A percentile compares a stretch with the other conserved stretches of the same genome.
Evolutionary conservation across 1,140 invertebrate genomes (phyloP).

Genomic region (Drosophila quadrilineata): DNA sequence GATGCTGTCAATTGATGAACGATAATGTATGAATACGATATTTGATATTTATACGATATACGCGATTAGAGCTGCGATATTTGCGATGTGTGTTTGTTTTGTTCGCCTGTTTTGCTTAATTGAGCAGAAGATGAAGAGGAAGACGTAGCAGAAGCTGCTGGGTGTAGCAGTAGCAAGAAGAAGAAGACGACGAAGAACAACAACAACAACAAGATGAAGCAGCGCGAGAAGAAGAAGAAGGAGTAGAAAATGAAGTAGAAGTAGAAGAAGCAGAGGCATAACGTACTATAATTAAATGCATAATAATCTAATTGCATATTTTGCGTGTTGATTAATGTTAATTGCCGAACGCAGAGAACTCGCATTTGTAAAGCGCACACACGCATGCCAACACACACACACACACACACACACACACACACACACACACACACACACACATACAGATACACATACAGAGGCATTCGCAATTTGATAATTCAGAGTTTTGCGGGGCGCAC

Average conservation of each 20-base stretch:
- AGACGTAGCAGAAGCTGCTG: too few species aligned
- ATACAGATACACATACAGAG: not conserved
- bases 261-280: conserved; percentile 42
- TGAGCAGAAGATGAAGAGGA: too few species aligned
- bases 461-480: not conserved
- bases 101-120: too few species aligned
- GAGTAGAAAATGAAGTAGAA: conserved; percentile 2
- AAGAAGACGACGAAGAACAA: conserved; percentile 15
- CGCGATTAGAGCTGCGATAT: too few species aligned
- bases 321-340: conserved; percentile 80
- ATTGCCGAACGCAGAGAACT: conserved; percentile 51
- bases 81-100: too few species aligned
- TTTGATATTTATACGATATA: too few species aligned
- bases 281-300: conserved; percentile 78
- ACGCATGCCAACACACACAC: conserved; percentile 16
- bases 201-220: conserved; percentile 32
- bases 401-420: conserved; percentile 6
- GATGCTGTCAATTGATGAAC: too few species aligned
- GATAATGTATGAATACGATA: too few species aligned
- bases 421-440: conserved; percentile 3
- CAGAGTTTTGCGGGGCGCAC: conserved; percentile 35
- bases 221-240: conserved; percentile 7
- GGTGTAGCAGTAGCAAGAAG: not conserved
- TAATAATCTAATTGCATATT: conserved; percentile 80
- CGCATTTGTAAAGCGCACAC: conserved; percentile 63